Evolutionary conservation across 2,113 vertebrate species (phyloP), one percentile per base, ranked within the genome.

Genomic region (Cyprinodon brontotheroides): DNA sequence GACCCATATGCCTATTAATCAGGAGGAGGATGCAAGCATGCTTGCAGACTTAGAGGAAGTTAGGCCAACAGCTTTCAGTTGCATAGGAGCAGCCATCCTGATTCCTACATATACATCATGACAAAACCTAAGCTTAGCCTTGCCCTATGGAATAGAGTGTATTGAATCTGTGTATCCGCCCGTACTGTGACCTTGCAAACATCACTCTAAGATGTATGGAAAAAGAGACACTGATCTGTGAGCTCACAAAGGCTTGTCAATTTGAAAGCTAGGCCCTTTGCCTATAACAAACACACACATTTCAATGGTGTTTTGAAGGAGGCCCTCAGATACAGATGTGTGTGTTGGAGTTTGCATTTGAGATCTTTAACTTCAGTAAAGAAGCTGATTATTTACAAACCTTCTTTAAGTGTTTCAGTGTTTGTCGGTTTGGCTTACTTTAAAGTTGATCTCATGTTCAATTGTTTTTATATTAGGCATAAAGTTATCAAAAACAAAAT

Each of bases 131-230:
- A 74, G 65, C 68, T 62, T 6, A 57, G 75, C 43, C 43, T n/a
- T 36, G 61, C 77, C 60, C 62, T 0, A 39, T 61, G 76, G 79
- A 83, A 15, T 14, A 4, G 62, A 14, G 20, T 47, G 64, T 20
- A 48, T 73, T 70, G 45, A 64, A 69, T 36, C n/a, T 59, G 73
- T 74, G 75, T 50, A 73, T 75, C 57, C 76, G 75, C 63, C 80
- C 75, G 75, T 83, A 50, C 72, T 70, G 75, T 84, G 89, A 87
- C 85, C 74, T 69, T 40, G 72, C 45, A 75, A 71, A 69, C 85
- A 84, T 85, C 60, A 86, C 72, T 79, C 62, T 79, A 71, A 61
- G 68, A 73, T 39, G 67, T 57, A 53, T 68, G 66, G 65, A 69
- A 36, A 62, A 47, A 70, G 82, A 75, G 70, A 61, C 62, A 45